Percentiles rank a stretch among this genome's conserved stretches.
These are phyloP conservation scores for Tauraco hartlaubi DNA, from an alignment of 2,797 vertebrate species.

Conservation along the genomic window DNA sequence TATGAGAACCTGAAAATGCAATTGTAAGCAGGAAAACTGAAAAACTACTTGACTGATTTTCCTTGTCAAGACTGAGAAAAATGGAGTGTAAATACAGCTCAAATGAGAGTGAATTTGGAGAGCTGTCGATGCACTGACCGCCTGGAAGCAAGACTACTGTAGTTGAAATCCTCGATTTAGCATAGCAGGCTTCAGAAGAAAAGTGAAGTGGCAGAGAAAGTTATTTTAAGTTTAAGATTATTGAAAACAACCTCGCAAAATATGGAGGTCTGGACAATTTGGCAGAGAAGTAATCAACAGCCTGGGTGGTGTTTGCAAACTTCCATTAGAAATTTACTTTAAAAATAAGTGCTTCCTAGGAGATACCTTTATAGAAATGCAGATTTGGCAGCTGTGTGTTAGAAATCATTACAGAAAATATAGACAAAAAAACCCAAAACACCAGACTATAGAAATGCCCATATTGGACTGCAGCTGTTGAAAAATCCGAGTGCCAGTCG, in stretches of 20 bases:
- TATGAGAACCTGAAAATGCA: neutral
- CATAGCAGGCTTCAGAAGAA: neutral
- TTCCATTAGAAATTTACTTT: neutral
- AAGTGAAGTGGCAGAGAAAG: neutral
- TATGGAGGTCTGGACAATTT: neutral
- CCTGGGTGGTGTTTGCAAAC: neutral
- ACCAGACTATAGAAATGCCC: neutral
- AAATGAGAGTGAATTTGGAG: neutral
- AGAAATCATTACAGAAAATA: neutral
- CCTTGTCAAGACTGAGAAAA: neutral
- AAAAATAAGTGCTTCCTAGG: neutral
- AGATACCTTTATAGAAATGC: neutral
- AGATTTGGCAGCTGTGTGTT: neutral
- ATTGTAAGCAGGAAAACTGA: neutral
- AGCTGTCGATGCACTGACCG: neutral
- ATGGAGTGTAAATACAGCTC: neutral
- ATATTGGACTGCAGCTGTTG: neutral
- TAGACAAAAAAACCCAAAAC: neutral
- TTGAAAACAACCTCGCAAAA: neutral
- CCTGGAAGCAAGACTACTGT: too few relatives aligned
- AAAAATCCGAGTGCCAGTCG: neutral
- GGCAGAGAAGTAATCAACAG: neutral
- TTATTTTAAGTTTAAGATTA: neutral
- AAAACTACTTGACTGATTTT: neutral
- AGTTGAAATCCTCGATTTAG: neutral